phyloP scores from a whole-genome alignment of 2,113 vertebrate species.

The Anarhynchus alexandrinus region DNA sequence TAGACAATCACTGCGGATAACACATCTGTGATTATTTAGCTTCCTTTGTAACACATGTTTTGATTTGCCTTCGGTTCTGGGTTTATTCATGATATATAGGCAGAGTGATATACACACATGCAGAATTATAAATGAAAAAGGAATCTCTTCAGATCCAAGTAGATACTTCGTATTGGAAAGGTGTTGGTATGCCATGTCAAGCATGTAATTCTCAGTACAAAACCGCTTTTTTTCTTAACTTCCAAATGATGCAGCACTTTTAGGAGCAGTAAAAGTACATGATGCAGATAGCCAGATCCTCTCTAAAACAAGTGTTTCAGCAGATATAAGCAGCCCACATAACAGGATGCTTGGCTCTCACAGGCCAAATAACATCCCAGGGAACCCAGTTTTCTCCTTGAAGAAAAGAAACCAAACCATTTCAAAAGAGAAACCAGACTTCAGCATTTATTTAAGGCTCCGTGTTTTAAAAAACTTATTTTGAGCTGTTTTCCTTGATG shows the following conservation, averaged over 20 bases:
- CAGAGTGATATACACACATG: background rate
- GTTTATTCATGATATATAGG: background rate
- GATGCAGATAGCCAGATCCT: background rate
- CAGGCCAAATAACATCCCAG: background rate
- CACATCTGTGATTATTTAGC: background rate
- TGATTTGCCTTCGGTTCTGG: background rate
- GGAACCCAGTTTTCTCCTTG: background rate
- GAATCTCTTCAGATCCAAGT: background rate
- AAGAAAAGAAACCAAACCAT: background rate
- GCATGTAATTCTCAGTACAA: background rate
- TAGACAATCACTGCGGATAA: background rate
- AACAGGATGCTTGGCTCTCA: background rate
- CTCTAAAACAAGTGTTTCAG: background rate
- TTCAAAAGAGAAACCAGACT: background rate
- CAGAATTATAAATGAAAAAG: background rate
- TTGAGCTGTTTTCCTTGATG: background rate
- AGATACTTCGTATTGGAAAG: background rate
- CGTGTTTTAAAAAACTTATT: background rate
- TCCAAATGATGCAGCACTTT: background rate
- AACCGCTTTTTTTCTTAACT: background rate
- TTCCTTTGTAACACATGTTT: background rate
- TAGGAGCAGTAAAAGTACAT: background rate
- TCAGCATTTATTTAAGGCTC: background rate
- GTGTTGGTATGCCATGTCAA: background rate
- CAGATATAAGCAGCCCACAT: background rate